Conservation (phyloP, 2,797 vertebrate species). For the Falco concolor region DNA sequence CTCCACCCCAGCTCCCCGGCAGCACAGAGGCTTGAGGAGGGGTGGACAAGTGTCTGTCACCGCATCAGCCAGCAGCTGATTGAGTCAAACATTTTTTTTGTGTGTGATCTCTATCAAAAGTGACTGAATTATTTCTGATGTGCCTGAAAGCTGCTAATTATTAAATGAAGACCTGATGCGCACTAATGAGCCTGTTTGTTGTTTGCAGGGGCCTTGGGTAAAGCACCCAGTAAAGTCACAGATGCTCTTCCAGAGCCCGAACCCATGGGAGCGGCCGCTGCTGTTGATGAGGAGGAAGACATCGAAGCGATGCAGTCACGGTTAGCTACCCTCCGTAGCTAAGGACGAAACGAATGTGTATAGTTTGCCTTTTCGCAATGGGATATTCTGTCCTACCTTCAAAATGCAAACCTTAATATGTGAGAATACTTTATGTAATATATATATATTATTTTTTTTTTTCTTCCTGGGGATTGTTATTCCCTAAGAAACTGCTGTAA, state of each 20-base stretch:
- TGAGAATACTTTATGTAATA: constrained; percentile 63
- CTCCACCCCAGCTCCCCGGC: neutral
- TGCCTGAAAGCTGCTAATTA: neutral
- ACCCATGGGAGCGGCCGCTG: constrained; percentile 78
- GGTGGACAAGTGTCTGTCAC: no score
- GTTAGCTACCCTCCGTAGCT: constrained; percentile 91
- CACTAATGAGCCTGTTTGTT: neutral
- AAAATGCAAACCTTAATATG: neutral
- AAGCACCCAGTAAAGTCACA: constrained; percentile 95
- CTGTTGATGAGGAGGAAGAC: constrained; percentile 85
- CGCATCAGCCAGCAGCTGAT: neutral
- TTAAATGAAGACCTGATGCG: neutral
- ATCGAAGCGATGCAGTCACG: constrained; percentile 96
- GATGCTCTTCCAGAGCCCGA: constrained; percentile 88
- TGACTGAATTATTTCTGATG: neutral
- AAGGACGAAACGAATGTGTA: neutral
- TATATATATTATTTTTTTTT: neutral
- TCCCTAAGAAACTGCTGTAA: constrained; percentile 38
- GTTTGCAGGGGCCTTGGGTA: constrained; percentile 89
- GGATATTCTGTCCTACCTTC: neutral
- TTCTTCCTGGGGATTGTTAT: neutral
- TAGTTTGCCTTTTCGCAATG: neutral
- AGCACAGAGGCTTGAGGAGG: neutral
- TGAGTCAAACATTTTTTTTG: neutral
- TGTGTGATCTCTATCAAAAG: fast-evolving